Base-by-base conservation (phyloP, 2,888 invertebrate genomes). In the Hipparchia semele region DNA sequence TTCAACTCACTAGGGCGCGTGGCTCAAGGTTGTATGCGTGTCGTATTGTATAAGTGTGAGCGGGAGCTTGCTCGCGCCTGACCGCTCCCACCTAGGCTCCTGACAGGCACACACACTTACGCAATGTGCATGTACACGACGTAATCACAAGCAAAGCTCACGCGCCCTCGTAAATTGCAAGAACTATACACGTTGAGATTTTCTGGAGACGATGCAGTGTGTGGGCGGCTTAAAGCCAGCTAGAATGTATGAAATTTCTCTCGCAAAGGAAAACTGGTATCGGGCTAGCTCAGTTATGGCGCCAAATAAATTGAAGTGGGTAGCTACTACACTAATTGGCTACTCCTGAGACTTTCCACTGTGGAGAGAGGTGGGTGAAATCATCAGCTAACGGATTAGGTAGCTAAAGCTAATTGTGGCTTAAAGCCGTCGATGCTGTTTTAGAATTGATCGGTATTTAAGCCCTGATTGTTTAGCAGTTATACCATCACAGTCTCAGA, bases 261-360 rank as follows among this genome's bases (percentile, higher is more conserved):
- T 68, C 46, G 60, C 59, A 68, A 70, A 53, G 68, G 70, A 65
- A 71, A 75, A 75, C 76, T 70, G 46, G 75, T 73, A 68, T 45
- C 60, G 39, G 68, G 54, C 58, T 67, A 8, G 58, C 58, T 58
- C 64, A 67, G 70, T 61, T 56, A 66, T 65, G 76, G 71, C 75
- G 76, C 73, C 75, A 72, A 76, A 76, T 76, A 76, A 76, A 76
- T 76, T 76, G 68, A 75, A 66, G 51, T 71, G 65, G 33, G 53
- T 51, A 51, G 49, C 61, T 56, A 51, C 59, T 67, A 65, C 64
- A 49, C 68, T 75, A 76, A 75, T 73, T 76, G 76, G 70, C 67
- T 58, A 58, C 51, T 56, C 68, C 58, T 60, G 23, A 61, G 68
- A 70, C 75, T 75, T 76, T 74, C 76, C 72, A 74, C 39, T 60